phyloP scores from a whole-genome alignment of 2,888 invertebrate genomes.

The Meganola albula region DNA sequence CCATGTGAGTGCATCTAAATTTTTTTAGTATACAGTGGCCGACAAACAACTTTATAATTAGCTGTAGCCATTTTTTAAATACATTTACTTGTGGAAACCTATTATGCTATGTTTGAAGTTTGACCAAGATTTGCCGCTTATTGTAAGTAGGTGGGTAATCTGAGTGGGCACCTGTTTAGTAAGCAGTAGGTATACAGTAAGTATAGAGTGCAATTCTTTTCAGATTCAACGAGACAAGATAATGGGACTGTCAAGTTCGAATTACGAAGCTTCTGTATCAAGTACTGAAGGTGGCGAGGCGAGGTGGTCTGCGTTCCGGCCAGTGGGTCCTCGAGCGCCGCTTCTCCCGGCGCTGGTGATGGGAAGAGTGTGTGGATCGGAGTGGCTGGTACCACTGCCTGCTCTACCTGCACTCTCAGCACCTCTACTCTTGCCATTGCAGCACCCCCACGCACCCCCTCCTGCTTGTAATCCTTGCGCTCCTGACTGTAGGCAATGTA shows the following conservation, averaged over 20 bases:
- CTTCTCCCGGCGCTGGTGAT: constrained; percentile 65
- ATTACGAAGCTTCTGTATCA: constrained; percentile 55
- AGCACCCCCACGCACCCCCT: constrained; percentile 52
- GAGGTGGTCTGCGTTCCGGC: constrained; percentile 70
- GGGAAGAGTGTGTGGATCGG: constrained; percentile 72
- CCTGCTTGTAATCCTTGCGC: constrained; percentile 56
- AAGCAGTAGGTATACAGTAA: too few relatives aligned
- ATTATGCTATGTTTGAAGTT: too few relatives aligned
- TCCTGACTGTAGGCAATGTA: constrained; percentile 70
- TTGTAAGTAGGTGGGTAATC: too few relatives aligned
- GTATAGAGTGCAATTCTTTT: too few relatives aligned
- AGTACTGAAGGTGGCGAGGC: constrained; percentile 56
- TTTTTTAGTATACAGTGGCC: too few relatives aligned
- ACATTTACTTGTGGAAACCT: too few relatives aligned
- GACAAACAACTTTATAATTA: too few relatives aligned
- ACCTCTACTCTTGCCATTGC: constrained; percentile 60
- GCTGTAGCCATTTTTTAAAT: too few relatives aligned
- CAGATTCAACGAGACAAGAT: constrained; percentile 57
- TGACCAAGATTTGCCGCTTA: too few relatives aligned
- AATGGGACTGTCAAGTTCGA: constrained; percentile 33
- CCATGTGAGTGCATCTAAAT: constrained; percentile 37
- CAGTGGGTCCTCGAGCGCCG: constrained; percentile 68
- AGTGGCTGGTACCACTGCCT: constrained; percentile 69
- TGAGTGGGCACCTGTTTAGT: too few relatives aligned
- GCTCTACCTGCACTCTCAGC: constrained; percentile 59